A percentile compares a stretch with the other conserved stretches of the same genome.
These are phyloP conservation scores for Desmophyllum pertusum DNA, from an alignment of 92 coral and sea anemone species.

Conservation along the genomic window DNA sequence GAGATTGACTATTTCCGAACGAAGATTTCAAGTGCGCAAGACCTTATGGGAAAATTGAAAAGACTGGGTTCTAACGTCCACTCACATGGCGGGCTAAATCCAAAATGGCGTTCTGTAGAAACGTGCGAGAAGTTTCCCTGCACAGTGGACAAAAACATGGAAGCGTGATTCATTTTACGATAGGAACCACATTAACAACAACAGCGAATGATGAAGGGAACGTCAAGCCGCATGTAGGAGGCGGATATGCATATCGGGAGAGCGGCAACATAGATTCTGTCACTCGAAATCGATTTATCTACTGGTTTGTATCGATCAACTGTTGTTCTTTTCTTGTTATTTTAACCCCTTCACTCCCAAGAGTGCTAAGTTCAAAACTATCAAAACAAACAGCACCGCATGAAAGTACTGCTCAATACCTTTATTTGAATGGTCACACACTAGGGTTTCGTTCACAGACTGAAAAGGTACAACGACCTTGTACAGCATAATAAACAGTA, in stretches of 20 bases:
- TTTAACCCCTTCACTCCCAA: too few relatives aligned
- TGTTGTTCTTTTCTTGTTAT: background rate
- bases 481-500: too few relatives aligned
- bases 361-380: too few relatives aligned
- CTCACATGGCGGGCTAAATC: constrained; percentile 46
- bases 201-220: constrained; percentile 84
- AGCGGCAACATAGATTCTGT: constrained; percentile 68
- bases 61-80: constrained; percentile 32
- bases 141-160: constrained; percentile 61
- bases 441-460: too few relatives aligned
- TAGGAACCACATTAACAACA: constrained; percentile 71
- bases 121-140: constrained; percentile 78
- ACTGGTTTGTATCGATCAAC: constrained; percentile 65
- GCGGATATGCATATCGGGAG: constrained; percentile 87
- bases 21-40: background rate
- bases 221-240: constrained; percentile 71
- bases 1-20: too few relatives aligned
- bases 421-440: too few relatives aligned
- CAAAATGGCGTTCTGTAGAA: constrained; percentile 88
- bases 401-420: too few relatives aligned
- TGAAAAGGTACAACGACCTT: too few relatives aligned
- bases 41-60: background rate
- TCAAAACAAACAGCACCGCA: too few relatives aligned
- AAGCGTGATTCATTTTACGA: constrained; percentile 69
- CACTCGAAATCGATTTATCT: constrained; percentile 88